Base-by-base conservation (phyloP, 2,888 invertebrate species). In the Alloplasta piceator region DNA sequence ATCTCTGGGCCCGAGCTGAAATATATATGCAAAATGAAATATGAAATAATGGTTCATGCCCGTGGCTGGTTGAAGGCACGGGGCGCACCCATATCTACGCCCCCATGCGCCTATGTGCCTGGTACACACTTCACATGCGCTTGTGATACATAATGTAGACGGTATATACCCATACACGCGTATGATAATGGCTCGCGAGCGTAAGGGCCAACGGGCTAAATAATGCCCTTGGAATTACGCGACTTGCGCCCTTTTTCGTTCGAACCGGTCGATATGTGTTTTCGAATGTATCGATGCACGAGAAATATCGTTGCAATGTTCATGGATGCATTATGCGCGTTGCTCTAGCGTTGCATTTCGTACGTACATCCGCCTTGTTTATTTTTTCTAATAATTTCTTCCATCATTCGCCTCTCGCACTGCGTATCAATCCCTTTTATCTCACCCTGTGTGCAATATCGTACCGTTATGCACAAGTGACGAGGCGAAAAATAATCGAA, bases 61-160 rank as follows among this genome's bases (percentile, higher is more conserved):
- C 88, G 89, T 90, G 89, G 90, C 90, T 88, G 88, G 89, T 85
- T 88, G 87, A 90, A 91, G 91, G 89, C 90, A 90, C 88, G 89
- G 83, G 91, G 92, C 92, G 92, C 92, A 92, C 92, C 92, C 92
- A 92, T 91, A 90, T 92, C 91, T 92, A 92, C 92, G 92, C 92
- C 92, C 92, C 91, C 92, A 90, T 92, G 89, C 88, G 88, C 87
- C 87, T 89, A 88, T 90, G 87, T 90, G 86, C 85, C 85, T 86
- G 26, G 86, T 87, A 86, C 73, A 72, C 56, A 68, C 78, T 84
- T 80, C 79, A 80, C 82, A 82, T 81, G 78, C 26, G 26, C 81
- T 74, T 71, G 55, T 71, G 80, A 80, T 82, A 82, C 74, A 81
- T 82, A 82, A 81, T 86, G 82, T 87, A 85, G 81, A 84, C 58